phyloP scores from a whole-genome alignment of 2,797 vertebrate genomes.

The Cuniculus paca region DNA sequence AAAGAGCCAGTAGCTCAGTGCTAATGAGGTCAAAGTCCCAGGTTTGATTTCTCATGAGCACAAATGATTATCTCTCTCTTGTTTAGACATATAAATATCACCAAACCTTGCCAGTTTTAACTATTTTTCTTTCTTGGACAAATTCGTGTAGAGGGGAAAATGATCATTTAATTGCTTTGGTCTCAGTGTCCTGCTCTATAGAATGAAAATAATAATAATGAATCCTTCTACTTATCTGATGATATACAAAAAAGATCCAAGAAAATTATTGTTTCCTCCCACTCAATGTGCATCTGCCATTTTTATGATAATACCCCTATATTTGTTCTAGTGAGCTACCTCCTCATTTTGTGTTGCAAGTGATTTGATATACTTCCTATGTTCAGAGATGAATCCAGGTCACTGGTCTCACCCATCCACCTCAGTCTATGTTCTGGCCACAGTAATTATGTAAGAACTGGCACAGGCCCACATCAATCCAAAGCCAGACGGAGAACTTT shows the following conservation, averaged over 20 bases:
- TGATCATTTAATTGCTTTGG: slow-evolving; percentile 48
- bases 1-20: slow-evolving; percentile 64
- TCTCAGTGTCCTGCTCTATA: slow-evolving; percentile 29
- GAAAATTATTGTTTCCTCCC: slow-evolving; percentile 4
- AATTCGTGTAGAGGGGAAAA: slow-evolving; percentile 27
- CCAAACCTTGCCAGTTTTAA: slow-evolving; percentile 50
- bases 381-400: neutral
- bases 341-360: neutral
- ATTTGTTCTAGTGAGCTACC: neutral
- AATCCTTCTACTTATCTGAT: neutral
- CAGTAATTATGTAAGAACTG: neutral
- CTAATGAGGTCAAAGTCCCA: slow-evolving; percentile 71
- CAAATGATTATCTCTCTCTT: slow-evolving; percentile 62
- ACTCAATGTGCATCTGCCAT: neutral
- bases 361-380: neutral
- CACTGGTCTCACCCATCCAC: neutral
- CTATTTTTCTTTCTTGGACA: slow-evolving; percentile 46
- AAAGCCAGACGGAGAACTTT: slow-evolving; percentile 4
- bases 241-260: neutral
- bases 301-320: neutral
- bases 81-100: slow-evolving; percentile 69
- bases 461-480: neutral
- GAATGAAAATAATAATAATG: slow-evolving; percentile 36
- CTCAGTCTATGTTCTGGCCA: neutral
- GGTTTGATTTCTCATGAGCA: slow-evolving; percentile 66